Conservation (phyloP, 2,797 vertebrate species). For the Chiroxiphia lanceolata region DNA sequence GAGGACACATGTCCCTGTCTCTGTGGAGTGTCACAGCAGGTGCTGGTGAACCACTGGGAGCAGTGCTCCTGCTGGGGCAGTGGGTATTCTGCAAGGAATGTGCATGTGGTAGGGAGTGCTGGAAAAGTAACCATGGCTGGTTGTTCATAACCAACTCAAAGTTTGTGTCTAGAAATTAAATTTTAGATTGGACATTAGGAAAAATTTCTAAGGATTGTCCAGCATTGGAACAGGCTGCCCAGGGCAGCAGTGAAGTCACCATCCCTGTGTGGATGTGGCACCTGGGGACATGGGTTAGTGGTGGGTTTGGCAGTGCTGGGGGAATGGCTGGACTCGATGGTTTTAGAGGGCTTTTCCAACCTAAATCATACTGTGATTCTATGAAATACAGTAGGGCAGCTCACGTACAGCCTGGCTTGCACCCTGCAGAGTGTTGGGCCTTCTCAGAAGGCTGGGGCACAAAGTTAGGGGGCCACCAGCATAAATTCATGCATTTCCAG, state of each 20-base stretch:
- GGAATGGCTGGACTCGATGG: neutral
- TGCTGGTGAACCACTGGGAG: neutral
- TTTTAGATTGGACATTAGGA: neutral
- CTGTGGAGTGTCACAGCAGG: fast-evolving
- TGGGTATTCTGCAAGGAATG: neutral
- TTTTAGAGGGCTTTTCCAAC: neutral
- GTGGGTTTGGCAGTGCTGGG: neutral
- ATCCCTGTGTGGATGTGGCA: neutral
- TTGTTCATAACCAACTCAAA: neutral
- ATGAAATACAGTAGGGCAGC: neutral
- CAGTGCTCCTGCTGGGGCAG: neutral
- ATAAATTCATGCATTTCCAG: neutral
- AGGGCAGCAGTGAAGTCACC: neutral
- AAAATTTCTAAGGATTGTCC: neutral
- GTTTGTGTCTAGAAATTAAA: neutral
- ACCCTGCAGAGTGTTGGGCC: neutral
- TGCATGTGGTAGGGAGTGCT: neutral
- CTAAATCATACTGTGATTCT: neutral
- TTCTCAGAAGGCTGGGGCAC: neutral
- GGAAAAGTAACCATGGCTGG: neutral
- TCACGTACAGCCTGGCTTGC: neutral
- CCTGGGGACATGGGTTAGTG: neutral
- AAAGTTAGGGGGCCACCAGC: neutral
- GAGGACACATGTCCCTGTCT: neutral
- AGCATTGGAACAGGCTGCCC: neutral